Percentiles rank a stretch among this genome's conserved stretches.
phyloP scores from a whole-genome alignment of 2,888 invertebrate species.

The Drosophila falleni region DNA sequence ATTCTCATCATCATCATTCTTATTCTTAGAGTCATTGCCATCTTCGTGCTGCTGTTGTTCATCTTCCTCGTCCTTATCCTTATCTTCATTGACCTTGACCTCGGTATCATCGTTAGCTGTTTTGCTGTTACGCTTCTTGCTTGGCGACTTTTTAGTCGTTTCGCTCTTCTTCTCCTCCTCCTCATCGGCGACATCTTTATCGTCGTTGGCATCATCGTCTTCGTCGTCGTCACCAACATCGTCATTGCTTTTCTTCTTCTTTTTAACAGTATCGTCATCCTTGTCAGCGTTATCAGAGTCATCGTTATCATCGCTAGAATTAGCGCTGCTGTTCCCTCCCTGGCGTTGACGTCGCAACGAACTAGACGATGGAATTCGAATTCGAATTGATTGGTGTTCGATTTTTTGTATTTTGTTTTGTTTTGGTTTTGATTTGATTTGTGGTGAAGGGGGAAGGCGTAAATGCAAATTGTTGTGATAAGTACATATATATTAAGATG shows the following conservation, averaged over 20 bases:
- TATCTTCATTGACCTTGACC: slow-evolving; percentile 83
- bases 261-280: slow-evolving; percentile 71
- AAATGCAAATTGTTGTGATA: slow-evolving; percentile 71
- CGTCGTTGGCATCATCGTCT: slow-evolving; percentile 64
- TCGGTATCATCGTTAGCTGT: slow-evolving; percentile 50
- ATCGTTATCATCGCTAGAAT: slow-evolving; percentile 77
- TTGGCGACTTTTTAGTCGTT: slow-evolving; percentile 54
- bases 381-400: slow-evolving; percentile 54
- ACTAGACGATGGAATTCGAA: slow-evolving; percentile 67
- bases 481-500: slow-evolving; percentile 51
- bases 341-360: slow-evolving; percentile 84
- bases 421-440: slow-evolving; percentile 33
- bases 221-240: slow-evolving; percentile 70
- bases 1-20: slow-evolving; percentile 56
- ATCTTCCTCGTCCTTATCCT: slow-evolving; percentile 62
- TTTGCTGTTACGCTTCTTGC: slow-evolving; percentile 68
- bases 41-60: slow-evolving; percentile 57
- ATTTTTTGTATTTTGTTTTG: slow-evolving; percentile 35
- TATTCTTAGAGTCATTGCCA: slow-evolving; percentile 69
- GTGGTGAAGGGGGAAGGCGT: slow-evolving; percentile 50
- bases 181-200: slow-evolving; percentile 69
- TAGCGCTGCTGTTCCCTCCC: slow-evolving; percentile 77
- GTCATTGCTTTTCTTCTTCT: slow-evolving; percentile 66
- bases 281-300: slow-evolving; percentile 74
- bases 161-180: slow-evolving; percentile 65